Base-by-base conservation (phyloP, 2,797 vertebrate species). In the Varecia variegata region DNA sequence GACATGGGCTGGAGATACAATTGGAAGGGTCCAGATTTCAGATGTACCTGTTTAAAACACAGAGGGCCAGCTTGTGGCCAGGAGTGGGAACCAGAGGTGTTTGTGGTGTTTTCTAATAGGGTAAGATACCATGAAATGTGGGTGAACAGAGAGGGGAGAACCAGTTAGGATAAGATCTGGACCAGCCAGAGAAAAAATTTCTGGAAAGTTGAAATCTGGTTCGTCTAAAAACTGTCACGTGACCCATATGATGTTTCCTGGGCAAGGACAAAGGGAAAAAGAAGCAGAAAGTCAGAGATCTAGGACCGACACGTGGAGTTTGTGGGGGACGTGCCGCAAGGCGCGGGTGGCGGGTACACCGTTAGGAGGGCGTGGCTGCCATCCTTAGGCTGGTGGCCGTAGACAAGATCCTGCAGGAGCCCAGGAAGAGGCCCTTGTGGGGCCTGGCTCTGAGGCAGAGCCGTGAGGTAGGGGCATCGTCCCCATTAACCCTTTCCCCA, bases 331-430 rank as follows among this genome's bases (percentile, higher is more conserved):
- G 21, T 30, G 92, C 18, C 17, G 0, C 0, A 3, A 30, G 3
- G 21, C 1, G 0, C 0, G 0, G 45, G 18, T 17, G 6, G 86
- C 5, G 5, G 62, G 18, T 3, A 23, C 4, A 1, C 13, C 3
- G 11, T 27, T 43, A 14, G 32, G 54, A 62, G 32, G 45, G 15
- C 13, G 30, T 35, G 82, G 74, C 40, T 50, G 47, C 38, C 6
- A 2, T 40, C 27, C 32, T 65, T 43, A 13, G 21, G 8, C 38
- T 18, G 38, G 47, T 45, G 1, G 71, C n/a, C 77, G 73, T 60
- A 4, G 27, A 58, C 6, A 62, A 79, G 80, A n/a, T 67, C 43
- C 4, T 17, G 20, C 3, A 4, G 30, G 56, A 60, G 40, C 38
- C 18, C 15, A 45, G 54, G n/a, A 52, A 38, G 7, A 3, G 8